A percentile compares a stretch with the other conserved stretches of the same genome.
Evolutionary conservation across 2,797 vertebrate genomes (phyloP).

Genomic region (Sitta carolinensis): DNA sequence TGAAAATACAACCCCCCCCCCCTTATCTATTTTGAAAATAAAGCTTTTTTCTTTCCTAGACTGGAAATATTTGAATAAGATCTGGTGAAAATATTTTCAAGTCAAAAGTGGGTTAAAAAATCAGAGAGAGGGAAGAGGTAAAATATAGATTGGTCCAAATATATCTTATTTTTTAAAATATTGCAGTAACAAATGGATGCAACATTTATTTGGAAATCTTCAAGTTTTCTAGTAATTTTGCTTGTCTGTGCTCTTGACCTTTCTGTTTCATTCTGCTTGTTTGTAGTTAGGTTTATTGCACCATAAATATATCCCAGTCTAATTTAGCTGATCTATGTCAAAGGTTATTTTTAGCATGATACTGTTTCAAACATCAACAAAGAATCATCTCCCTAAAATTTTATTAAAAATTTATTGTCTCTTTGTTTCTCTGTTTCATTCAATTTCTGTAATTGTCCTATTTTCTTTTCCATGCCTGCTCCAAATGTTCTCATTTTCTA

Average conservation of each 20-base stretch:
- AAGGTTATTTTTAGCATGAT: neutral
- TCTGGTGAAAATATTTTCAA: neutral
- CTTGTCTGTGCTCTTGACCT: neutral
- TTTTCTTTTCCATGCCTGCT: neutral
- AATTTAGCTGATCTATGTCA: neutral
- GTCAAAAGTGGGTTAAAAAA: neutral
- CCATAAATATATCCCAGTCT: neutral
- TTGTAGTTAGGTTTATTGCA: neutral
- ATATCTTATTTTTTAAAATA: no score
- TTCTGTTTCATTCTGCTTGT: neutral
- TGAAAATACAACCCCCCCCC: rapidly evolving
- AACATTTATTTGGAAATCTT: neutral
- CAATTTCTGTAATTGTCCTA: neutral
- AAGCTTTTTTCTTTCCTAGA: neutral
- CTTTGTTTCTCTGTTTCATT: neutral
- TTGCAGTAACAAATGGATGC: neutral
- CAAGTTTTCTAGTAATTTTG: neutral
- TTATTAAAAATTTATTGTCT: neutral
- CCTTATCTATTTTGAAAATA: neutral
- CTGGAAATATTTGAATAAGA: neutral
- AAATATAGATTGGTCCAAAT: neutral
- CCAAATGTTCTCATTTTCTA: neutral
- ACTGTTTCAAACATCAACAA: neutral
- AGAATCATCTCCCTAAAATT: neutral
- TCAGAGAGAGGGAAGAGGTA: neutral